phyloP scores from a whole-genome alignment of 2,797 vertebrate genomes.

The Busarellus nigricollis region DNA sequence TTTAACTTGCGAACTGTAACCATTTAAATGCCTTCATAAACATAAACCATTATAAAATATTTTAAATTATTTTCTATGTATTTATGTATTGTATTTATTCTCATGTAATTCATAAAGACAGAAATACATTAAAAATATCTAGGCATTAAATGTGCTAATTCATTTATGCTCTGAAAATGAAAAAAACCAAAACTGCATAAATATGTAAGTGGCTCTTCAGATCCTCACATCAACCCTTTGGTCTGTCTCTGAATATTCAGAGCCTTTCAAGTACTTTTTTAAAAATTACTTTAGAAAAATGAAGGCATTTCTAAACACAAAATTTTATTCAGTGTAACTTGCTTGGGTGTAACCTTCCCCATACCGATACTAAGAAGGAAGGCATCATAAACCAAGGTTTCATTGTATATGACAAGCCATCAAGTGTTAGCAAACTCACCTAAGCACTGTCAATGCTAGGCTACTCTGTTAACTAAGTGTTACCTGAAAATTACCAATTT shows the following conservation, averaged over 20 bases:
- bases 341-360: background rate
- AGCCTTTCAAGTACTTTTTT: background rate
- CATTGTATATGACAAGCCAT: background rate
- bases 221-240: background rate
- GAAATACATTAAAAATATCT: background rate
- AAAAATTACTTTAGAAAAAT: background rate
- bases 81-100: background rate
- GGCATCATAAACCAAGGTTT: background rate
- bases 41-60: background rate
- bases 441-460: background rate
- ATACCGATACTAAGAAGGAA: background rate
- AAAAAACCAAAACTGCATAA: background rate
- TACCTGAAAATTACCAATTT: background rate
- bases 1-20: background rate
- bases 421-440: background rate
- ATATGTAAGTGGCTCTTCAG: background rate
- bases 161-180: background rate
- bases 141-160: background rate
- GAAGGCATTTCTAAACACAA: background rate
- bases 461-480: background rate
- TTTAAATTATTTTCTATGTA: background rate
- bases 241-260: background rate
- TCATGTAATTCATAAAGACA: background rate
- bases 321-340: background rate
- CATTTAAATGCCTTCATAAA: background rate